These are phyloP conservation scores for Drosophila bocqueti DNA, from an alignment of 1,140 invertebrate species.

Conservation along the genomic window DNA sequence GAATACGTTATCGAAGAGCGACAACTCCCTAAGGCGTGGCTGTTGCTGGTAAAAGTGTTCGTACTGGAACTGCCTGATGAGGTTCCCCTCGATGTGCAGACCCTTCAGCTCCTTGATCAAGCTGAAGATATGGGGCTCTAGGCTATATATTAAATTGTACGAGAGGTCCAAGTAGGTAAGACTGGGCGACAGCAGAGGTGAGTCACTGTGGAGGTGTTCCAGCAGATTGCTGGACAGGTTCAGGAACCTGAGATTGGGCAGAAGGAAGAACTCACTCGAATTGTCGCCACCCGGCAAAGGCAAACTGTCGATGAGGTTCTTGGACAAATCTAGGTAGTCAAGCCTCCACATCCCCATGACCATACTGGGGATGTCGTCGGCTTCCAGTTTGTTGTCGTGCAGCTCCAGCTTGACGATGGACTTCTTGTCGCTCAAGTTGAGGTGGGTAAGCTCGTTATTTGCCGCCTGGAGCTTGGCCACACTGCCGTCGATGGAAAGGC, in stretches of 20 bases:
- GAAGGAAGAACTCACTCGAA: conserved; percentile 8
- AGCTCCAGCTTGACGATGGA: conserved; percentile 62
- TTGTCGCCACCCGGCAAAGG: conserved; percentile 2
- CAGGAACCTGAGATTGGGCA: conserved; percentile 20
- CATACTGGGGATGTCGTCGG: conserved; percentile 19
- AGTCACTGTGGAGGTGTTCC: conserved; percentile 8
- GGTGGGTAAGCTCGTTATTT: conserved; percentile 54
- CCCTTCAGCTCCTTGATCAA: conserved; percentile 11
- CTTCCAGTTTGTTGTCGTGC: conserved; percentile 53
- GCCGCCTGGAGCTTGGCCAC: conserved; percentile 58
- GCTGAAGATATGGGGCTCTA: conserved; percentile 7
- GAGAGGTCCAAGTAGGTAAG: conserved; percentile 12
- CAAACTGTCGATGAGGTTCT: conserved; percentile 53
- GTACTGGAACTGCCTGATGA: conserved; percentile 5
- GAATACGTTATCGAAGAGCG: conserved; percentile 10
- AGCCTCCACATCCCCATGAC: conserved; percentile 70
- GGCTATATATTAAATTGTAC: conserved; percentile 8
- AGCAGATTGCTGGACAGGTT: conserved; percentile 10
- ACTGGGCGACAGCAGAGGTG: conserved; percentile 7
- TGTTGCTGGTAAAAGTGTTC: conserved; percentile 14
- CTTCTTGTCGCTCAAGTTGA: conserved; percentile 44
- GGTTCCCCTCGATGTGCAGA: conserved; percentile 7
- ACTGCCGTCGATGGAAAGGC: conserved; percentile 42
- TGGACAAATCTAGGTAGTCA: conserved; percentile 63
- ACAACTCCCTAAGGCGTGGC: conserved; percentile 3